Conservation (phyloP, 2,797 vertebrate species). For the Chloroceryle inda region DNA sequence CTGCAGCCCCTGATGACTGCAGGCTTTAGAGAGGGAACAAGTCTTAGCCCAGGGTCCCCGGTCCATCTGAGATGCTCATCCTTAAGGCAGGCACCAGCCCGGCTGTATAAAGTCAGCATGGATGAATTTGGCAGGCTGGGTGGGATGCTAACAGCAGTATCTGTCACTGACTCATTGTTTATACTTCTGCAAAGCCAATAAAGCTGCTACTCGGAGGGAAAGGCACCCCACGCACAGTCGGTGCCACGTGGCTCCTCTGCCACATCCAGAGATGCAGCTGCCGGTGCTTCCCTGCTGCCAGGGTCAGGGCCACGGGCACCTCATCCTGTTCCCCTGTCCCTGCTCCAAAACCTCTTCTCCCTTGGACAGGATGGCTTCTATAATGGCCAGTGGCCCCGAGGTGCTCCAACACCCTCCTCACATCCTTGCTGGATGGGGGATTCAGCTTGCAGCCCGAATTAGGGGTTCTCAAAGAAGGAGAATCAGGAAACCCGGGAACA, state of each 20-base stretch:
- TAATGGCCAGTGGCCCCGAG: background rate
- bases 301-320: rapidly evolving
- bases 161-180: background rate
- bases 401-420: background rate
- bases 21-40: rapidly evolving
- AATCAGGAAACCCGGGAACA: background rate
- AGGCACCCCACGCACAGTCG: background rate
- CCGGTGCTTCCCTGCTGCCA: background rate
- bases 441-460: background rate
- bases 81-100: background rate
- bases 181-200: background rate
- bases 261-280: background rate
- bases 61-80: background rate
- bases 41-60: background rate
- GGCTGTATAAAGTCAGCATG: background rate
- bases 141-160: background rate
- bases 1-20: background rate
- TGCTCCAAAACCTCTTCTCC: background rate
- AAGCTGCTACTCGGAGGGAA: background rate
- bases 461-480: background rate
- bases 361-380: background rate
- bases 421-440: background rate
- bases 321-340: background rate
- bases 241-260: background rate
- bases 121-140: background rate